Evolutionary conservation across 2,113 vertebrate genomes (phyloP), one percentile per base, ranked within the genome.

Genomic region (Plecotus auritus): DNA sequence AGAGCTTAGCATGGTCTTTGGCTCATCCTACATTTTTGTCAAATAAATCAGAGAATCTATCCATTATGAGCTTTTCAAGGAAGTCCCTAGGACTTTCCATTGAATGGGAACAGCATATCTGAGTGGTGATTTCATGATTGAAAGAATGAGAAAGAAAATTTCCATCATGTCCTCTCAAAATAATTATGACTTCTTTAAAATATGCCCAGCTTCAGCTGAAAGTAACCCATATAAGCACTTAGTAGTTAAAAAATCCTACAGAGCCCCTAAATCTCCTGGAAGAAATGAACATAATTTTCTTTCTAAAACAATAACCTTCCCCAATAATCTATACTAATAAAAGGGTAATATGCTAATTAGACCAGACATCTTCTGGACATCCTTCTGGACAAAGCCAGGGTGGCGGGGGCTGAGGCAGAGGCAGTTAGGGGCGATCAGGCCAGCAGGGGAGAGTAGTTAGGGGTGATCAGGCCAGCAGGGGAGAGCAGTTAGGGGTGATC

Each of bases 211-310:
- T 78, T 82, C 72, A 74, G 40, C 40, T 80, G 54, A 96, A 95
- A 94, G 40, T 47, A 86, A 82, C 40, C 20, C 78, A 78, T 30
- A 10, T 22, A 54, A 42, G 28, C 49, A 32, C 5, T 81, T 20
- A 54, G 32, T 78, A 80, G 89, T 59, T 82, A 22, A 90, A 88
- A 94, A 64, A 80, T 69, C n/a, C 66, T 59, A 26, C 88, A 95
- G 35, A 81, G 85, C 32, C 91, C 42, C 76, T 61, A 2, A 70
- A 73, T 54, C 83, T 94, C 88, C 80, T 85, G 67, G 82, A 97
- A 97, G 77, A 97, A 97, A 95, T 2, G 84, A 92, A 70, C 37
- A 90, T 69, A 6, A 91, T 95, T 96, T 97, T 96, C 95, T 97
- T 96, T 96, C 90, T 94, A 89, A 96, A 97, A 96, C 59, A 85